Evolutionary conservation across 37 sponge, comb jelly and placozoan species (phyloP).

Genomic region (Aplysina aerophoba): DNA sequence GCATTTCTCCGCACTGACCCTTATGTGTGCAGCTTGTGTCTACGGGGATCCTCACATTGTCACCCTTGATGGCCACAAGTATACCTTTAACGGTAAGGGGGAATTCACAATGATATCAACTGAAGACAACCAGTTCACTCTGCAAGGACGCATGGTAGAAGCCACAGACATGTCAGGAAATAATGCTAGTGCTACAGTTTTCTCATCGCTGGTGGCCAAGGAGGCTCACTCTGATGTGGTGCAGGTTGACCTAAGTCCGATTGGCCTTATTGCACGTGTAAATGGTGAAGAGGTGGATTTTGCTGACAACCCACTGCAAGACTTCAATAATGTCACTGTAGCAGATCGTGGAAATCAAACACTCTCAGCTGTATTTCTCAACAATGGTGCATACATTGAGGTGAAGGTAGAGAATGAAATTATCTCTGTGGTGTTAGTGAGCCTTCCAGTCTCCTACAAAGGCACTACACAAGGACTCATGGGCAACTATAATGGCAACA

Average conservation of each 20-base stretch:
- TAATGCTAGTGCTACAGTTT: not conserved
- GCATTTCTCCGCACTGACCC: not conserved
- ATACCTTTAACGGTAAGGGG: conserved; percentile 46
- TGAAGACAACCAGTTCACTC: conserved; percentile 51
- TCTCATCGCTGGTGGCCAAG: conserved; percentile 4
- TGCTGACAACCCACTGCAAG: not conserved
- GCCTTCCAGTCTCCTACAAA: conserved; percentile 9
- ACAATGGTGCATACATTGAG: conserved; percentile 27
- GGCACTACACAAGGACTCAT: conserved; percentile 42
- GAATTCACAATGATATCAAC: conserved; percentile 73
- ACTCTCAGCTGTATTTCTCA: conserved; percentile 23
- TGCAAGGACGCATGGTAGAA: conserved; percentile 72
- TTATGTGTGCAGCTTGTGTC: conserved; percentile 53
- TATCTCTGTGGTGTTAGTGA: conserved; percentile 34
- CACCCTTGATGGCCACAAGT: conserved; percentile 66
- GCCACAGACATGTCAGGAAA: conserved; percentile 20
- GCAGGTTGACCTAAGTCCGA: conserved; percentile 13
- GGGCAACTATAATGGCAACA: conserved; percentile 45
- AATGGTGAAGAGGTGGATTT: conserved; percentile 36
- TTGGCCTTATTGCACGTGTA: conserved; percentile 4
- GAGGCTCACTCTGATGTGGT: conserved; percentile 18
- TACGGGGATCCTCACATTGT: conserved; percentile 79
- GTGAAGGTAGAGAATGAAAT: conserved; percentile 40
- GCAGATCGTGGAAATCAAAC: conserved; percentile 18
- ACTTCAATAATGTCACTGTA: conserved; percentile 23